These are phyloP conservation scores for Taenioides sp. DNA, from an alignment of 2,797 vertebrate species.

Conservation along the genomic window DNA sequence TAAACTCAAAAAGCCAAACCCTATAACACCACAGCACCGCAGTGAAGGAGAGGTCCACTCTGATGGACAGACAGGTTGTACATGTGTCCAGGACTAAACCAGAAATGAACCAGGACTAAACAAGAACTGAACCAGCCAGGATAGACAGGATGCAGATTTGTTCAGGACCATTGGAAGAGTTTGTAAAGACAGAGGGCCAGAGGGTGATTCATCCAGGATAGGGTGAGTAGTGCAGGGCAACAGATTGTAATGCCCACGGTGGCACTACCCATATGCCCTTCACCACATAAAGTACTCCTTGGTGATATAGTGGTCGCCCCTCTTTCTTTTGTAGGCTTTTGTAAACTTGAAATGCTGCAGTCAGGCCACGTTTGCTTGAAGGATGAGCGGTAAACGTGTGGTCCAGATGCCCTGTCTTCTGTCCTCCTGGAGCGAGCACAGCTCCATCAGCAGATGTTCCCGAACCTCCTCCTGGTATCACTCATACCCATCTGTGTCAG, in stretches of 20 bases:
- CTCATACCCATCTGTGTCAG: slow-evolving; percentile 34
- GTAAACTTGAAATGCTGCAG: slow-evolving; percentile 40
- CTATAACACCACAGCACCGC: no score
- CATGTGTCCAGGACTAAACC: no score
- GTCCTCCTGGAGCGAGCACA: slow-evolving; percentile 32
- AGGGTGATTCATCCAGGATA: no score
- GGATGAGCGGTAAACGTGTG: slow-evolving; percentile 38
- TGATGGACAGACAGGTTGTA: no score
- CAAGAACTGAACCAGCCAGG: no score
- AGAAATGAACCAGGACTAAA: no score
- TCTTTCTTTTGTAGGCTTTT: slow-evolving; percentile 16
- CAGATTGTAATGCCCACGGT: not conserved
- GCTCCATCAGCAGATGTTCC: slow-evolving; percentile 55
- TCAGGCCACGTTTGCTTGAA: slow-evolving; percentile 36
- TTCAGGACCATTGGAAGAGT: no score
- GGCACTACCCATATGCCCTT: not conserved
- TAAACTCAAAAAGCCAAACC: no score
- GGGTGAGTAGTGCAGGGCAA: not conserved
- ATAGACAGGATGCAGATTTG: no score
- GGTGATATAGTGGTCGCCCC: not conserved
- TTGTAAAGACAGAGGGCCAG: not conserved
- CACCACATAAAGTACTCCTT: not conserved
- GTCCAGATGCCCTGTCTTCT: slow-evolving; percentile 25
- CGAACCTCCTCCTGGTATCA: slow-evolving; percentile 41
- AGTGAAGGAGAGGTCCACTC: no score